Conservation (phyloP, 2,888 invertebrate species). For the Mythimna ferrago region DNA sequence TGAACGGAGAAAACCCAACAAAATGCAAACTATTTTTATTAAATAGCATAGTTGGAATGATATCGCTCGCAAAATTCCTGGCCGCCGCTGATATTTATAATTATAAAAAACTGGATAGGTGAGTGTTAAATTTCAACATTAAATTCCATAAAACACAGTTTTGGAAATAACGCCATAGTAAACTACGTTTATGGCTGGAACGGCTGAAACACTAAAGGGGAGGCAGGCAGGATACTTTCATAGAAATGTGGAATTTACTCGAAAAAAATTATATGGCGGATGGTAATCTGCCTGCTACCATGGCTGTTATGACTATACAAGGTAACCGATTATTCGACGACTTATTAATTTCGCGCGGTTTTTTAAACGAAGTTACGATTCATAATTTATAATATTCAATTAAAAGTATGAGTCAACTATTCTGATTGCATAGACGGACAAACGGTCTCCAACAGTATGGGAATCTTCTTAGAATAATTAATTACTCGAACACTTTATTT, state of each 20-base stretch:
- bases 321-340: background rate
- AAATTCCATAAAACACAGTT: background rate
- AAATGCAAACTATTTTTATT: background rate
- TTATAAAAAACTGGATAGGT: background rate
- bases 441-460: background rate
- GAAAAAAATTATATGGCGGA: background rate
- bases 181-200: background rate
- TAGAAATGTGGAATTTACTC: background rate
- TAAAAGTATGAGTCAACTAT: background rate
- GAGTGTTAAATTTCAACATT: constrained; percentile 1
- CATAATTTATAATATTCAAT: background rate
- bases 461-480: background rate
- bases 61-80: background rate
- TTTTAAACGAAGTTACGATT: background rate
- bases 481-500: background rate
- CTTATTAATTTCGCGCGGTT: background rate
- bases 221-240: background rate
- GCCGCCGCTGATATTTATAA: background rate
- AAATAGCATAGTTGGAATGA: background rate
- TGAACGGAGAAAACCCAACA: background rate
- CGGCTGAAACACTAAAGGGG: background rate
- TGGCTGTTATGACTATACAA: background rate
- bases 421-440: background rate
- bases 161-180: background rate
- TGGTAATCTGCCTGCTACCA: background rate